Percentiles rank a stretch among this genome's conserved stretches.
These are phyloP conservation scores for Hiodon alosoides DNA, from an alignment of 2,113 vertebrate species.

Conservation along the genomic window DNA sequence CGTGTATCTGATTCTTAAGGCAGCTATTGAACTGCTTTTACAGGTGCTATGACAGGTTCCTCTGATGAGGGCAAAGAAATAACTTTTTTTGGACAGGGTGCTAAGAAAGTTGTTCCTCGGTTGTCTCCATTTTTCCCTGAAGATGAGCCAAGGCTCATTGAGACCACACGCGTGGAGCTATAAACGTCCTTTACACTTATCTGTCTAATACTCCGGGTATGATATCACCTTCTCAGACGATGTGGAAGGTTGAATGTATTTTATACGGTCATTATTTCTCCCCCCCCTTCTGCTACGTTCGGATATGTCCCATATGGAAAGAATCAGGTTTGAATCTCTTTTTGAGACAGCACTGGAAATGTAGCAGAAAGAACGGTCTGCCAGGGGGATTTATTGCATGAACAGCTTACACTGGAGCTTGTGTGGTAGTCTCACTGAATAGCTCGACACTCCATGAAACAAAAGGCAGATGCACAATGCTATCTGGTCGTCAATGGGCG, in stretches of 20 bases:
- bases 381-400: slow-evolving; percentile 37
- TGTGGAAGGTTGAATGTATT: slow-evolving; percentile 27
- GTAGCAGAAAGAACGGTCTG: slow-evolving; percentile 28
- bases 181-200: slow-evolving; percentile 21
- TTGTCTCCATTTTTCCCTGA: not conserved
- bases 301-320: slow-evolving; percentile 48
- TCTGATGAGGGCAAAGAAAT: slow-evolving; percentile 40
- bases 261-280: slow-evolving; percentile 27
- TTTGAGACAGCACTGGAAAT: slow-evolving; percentile 45
- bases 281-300: slow-evolving; percentile 18
- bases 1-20: slow-evolving; percentile 44
- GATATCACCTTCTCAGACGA: slow-evolving; percentile 3
- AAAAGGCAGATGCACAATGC: too few relatives aligned
- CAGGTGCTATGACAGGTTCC: slow-evolving; percentile 46
- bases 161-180: not conserved
- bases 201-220: not conserved
- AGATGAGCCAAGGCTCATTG: slow-evolving; percentile 19
- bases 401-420: slow-evolving; percentile 25
- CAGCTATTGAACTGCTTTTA: slow-evolving; percentile 51
- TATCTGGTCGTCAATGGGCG: too few relatives aligned
- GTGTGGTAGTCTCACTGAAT: not conserved
- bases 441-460: not conserved
- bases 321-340: slow-evolving; percentile 41
- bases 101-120: slow-evolving; percentile 12
- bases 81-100: slow-evolving; percentile 28